Percentiles rank a stretch among this genome's conserved stretches.
These are phyloP conservation scores for Medauroidea extradentata DNA, from an alignment of 1,140 invertebrate species.

Conservation along the genomic window DNA sequence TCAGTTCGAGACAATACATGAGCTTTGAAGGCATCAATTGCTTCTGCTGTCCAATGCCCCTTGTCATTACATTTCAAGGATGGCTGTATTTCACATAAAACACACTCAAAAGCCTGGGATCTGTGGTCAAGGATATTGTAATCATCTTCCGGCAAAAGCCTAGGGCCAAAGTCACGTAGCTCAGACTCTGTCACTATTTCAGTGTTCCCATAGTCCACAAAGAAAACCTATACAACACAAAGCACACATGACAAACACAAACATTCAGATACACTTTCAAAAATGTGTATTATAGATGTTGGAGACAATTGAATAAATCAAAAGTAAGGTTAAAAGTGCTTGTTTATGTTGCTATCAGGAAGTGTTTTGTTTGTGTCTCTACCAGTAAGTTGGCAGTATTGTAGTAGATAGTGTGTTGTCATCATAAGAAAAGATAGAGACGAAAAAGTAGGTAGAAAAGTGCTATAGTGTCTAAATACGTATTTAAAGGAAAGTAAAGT, in stretches of 20 bases:
- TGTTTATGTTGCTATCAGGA: too few relatives aligned
- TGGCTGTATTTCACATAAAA: slow-evolving; percentile 61
- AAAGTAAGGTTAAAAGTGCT: too few relatives aligned
- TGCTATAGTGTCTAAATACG: too few relatives aligned
- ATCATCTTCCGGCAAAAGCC: slow-evolving; percentile 6
- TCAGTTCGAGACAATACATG: background rate
- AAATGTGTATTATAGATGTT: too few relatives aligned
- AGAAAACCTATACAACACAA: slow-evolving; percentile 50
- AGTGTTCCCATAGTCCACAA: slow-evolving; percentile 74
- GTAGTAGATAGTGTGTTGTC: too few relatives aligned
- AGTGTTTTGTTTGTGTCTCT: too few relatives aligned
- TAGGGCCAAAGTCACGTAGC: slow-evolving; percentile 15
- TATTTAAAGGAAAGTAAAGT: too few relatives aligned
- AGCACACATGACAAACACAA: slow-evolving; percentile 24
- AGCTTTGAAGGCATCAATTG: slow-evolving; percentile 48
- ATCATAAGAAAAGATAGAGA: too few relatives aligned
- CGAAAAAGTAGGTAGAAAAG: too few relatives aligned
- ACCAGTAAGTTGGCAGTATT: too few relatives aligned
- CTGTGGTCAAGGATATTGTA: slow-evolving; percentile 32
- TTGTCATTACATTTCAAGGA: slow-evolving; percentile 49
- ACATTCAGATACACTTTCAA: too few relatives aligned
- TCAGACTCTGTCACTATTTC: slow-evolving; percentile 35
- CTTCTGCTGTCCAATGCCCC: slow-evolving; percentile 55
- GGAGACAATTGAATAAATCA: too few relatives aligned
- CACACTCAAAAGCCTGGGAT: slow-evolving; percentile 66